A percentile compares a stretch with the other conserved stretches of the same genome.
Conservation (phyloP, 2,888 invertebrate genomes). For the Hirtodrosophila alboralis region DNA sequence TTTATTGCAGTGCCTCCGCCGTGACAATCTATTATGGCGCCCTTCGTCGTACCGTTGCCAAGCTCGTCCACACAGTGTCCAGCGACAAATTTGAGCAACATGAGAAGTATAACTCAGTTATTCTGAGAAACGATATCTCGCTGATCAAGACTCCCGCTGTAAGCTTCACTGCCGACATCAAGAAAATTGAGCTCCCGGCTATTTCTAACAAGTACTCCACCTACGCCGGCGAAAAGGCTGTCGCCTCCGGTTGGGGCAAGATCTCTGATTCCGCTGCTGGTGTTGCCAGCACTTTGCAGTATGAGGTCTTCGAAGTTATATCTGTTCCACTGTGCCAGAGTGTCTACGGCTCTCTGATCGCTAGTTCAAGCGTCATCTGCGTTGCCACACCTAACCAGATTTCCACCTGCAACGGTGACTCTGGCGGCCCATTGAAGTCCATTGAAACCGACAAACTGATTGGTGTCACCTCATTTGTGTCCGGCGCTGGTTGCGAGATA, state of each 20-base stretch:
- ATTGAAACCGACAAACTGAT: constrained; percentile 37
- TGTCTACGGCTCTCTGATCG: constrained; percentile 51
- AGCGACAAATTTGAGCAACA: constrained; percentile 81
- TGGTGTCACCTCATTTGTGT: constrained; percentile 76
- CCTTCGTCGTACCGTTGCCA: constrained; percentile 63
- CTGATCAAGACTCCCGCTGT: constrained; percentile 65
- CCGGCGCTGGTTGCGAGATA: constrained; percentile 54
- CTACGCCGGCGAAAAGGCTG: constrained; percentile 75
- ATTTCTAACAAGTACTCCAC: constrained; percentile 59
- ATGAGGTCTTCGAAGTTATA: constrained; percentile 73
- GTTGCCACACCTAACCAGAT: constrained; percentile 56
- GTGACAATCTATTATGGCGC: constrained; percentile 72
- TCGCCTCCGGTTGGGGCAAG: constrained; percentile 85
- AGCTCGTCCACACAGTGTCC: constrained; percentile 58
- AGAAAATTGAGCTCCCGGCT: constrained; percentile 55
- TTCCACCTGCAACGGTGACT: constrained; percentile 81
- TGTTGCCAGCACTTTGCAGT: constrained; percentile 79
- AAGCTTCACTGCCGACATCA: constrained; percentile 34
- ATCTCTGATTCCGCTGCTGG: constrained; percentile 55
- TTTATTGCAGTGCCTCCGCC: constrained; percentile 55
- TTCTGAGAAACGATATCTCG: constrained; percentile 75
- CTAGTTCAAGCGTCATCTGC: constrained; percentile 63
- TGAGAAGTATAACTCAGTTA: constrained; percentile 65
- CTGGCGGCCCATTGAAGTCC: constrained; percentile 79
- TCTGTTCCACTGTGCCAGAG: constrained; percentile 70